Percentiles rank a stretch among this genome's conserved stretches.
Conservation (phyloP, 2,888 invertebrate genomes). For the Rhagonycha fulva region DNA sequence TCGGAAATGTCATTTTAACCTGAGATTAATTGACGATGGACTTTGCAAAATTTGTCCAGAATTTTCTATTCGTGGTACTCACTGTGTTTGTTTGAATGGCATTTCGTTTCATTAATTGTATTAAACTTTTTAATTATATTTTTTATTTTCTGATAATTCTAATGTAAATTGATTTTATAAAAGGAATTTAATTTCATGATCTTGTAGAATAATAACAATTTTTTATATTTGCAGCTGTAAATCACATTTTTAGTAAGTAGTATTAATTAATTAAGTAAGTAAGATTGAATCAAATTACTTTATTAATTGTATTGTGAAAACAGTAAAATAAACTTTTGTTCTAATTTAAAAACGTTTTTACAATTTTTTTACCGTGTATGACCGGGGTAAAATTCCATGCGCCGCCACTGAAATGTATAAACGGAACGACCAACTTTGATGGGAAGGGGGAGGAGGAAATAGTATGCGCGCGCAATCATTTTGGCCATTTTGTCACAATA, state of each 20-base stretch:
- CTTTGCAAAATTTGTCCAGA: not conserved
- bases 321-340: not conserved
- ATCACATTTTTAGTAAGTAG: not conserved
- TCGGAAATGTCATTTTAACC: not conserved
- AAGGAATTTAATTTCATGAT: not conserved
- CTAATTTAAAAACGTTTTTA: not conserved
- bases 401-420: not conserved
- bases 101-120: not conserved
- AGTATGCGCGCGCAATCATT: constrained; percentile 47
- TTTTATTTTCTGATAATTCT: not conserved
- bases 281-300: not conserved
- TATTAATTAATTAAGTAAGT: not conserved
- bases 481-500: constrained; percentile 57
- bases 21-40: not conserved
- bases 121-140: not conserved
- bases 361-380: not conserved
- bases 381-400: not conserved
- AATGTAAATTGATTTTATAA: not conserved
- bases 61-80: not conserved
- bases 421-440: not conserved
- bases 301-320: not conserved
- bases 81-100: not conserved
- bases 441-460: not conserved
- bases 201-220: not conserved
- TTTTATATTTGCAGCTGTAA: not conserved